Evolutionary conservation across 2,113 vertebrate species (phyloP).

Genomic region (Casuarius casuarius): DNA sequence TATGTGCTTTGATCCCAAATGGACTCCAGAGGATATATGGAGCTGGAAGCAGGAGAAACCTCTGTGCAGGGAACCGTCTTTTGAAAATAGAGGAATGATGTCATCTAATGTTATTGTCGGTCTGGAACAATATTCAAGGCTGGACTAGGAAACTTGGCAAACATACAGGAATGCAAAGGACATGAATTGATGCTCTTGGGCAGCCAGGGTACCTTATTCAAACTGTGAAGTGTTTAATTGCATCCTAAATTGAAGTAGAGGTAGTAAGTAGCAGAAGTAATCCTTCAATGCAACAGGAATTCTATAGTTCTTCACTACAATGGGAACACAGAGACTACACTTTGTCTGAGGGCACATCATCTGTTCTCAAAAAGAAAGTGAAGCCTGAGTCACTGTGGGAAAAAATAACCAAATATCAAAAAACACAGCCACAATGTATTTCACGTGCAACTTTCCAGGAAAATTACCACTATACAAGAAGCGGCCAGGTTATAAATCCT

Average conservation of each 20-base stretch:
- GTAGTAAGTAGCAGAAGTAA: not conserved
- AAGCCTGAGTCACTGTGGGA: not conserved
- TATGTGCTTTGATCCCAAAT: not conserved
- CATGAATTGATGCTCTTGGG: not conserved
- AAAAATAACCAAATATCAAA: not conserved
- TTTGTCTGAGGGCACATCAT: not conserved
- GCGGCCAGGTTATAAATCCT: too few relatives aligned
- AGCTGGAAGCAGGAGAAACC: not conserved
- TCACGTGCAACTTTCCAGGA: not conserved
- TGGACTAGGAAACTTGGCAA: not conserved
- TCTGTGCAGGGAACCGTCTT: not conserved
- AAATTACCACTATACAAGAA: too few relatives aligned
- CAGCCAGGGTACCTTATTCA: not conserved
- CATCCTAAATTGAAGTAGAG: not conserved
- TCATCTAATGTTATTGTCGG: not conserved
- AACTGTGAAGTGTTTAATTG: not conserved
- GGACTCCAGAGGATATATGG: not conserved
- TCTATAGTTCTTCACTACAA: not conserved
- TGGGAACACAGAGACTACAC: not conserved
- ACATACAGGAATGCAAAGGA: not conserved
- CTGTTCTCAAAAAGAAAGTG: not conserved
- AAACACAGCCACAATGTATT: not conserved
- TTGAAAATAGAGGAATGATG: not conserved
- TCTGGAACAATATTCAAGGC: not conserved
- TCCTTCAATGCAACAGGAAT: not conserved